Conservation (phyloP, 2,888 invertebrate genomes). For the Tribolium freemani region DNA sequence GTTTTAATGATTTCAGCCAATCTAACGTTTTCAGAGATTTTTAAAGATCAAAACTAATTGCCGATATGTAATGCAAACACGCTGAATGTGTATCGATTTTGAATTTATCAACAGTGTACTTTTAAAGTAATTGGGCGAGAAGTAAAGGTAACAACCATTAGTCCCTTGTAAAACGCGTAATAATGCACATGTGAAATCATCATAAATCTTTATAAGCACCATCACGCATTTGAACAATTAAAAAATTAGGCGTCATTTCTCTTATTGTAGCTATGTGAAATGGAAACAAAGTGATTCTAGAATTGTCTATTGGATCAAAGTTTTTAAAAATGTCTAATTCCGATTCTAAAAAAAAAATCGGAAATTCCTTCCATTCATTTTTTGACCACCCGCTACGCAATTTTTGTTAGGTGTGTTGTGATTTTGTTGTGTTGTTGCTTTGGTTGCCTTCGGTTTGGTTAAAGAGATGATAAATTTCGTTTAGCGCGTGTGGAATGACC, state of each 20-base stretch:
- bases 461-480: background rate
- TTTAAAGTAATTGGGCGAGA: no score
- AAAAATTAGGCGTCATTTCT: background rate
- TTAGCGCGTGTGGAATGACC: background rate
- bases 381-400: no score
- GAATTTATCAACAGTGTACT: background rate
- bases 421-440: no score
- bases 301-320: no score
- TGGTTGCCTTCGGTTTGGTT: background rate
- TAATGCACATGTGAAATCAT: slow-evolving; percentile 3
- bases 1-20: background rate
- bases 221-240: background rate
- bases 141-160: no score
- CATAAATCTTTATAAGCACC: slow-evolving; percentile 4
- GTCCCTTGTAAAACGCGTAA: no score
- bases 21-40: background rate
- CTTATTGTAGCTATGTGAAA: background rate
- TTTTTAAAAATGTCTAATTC: no score
- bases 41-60: slow-evolving; percentile 3
- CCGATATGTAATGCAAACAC: background rate
- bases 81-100: background rate
- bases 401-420: no score
- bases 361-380: no score
- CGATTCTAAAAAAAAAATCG: no score
- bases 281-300: background rate